A percentile compares a stretch with the other conserved stretches of the same genome.
phyloP scores from a whole-genome alignment of 2,797 vertebrate species.

The Gobio occitaniae region DNA sequence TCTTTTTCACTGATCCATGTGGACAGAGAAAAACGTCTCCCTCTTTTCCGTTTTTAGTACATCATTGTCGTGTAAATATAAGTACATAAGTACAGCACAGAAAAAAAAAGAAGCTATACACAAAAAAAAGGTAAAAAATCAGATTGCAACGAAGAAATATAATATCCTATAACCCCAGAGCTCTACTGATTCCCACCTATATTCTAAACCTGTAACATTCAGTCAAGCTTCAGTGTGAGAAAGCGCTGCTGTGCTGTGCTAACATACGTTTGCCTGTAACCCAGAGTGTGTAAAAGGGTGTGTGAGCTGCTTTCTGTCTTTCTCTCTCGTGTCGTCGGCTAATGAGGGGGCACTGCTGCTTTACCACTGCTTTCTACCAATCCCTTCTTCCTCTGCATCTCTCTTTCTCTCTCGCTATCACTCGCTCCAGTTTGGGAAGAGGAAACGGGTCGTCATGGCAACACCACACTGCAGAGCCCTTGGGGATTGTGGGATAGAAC shows the following conservation, averaged over 20 bases:
- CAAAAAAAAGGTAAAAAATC: background rate
- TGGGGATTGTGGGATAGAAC: conserved; percentile 67
- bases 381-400: conserved; percentile 53
- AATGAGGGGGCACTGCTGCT: conserved; percentile 49
- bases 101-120: background rate
- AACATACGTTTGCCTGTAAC: conserved; percentile 25
- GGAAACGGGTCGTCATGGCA: conserved; percentile 68
- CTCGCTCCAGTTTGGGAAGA: conserved; percentile 64
- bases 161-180: background rate
- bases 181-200: background rate
- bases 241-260: background rate
- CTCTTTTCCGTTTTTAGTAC: background rate
- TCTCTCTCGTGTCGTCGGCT: conserved; percentile 24
- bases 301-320: conserved; percentile 19
- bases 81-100: background rate
- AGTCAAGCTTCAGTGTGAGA: conserved; percentile 26
- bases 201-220: background rate
- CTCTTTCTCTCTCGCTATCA: conserved; percentile 47
- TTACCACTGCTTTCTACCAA: conserved; percentile 48
- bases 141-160: background rate
- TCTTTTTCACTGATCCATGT: background rate
- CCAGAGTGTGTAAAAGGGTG: conserved; percentile 27
- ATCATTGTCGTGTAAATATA: background rate
- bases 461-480: conserved; percentile 66
- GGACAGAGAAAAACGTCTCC: background rate